Evolutionary conservation across 2,797 vertebrate species (phyloP).

Genomic region (Amazonetta brasiliensis): DNA sequence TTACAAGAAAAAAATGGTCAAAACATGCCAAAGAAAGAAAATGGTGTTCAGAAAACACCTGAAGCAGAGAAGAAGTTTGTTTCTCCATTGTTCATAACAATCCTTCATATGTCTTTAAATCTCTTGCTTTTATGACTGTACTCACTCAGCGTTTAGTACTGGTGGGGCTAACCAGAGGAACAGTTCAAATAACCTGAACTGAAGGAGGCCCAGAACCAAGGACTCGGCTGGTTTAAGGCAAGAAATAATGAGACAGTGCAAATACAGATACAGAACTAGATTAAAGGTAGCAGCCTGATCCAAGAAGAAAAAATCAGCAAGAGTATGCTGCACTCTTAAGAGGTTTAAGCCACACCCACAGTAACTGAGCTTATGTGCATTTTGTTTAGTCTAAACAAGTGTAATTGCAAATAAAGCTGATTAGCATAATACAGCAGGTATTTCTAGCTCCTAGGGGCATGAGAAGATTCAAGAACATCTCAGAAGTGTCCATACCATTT

Average conservation of each 20-base stretch:
- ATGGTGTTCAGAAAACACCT: not conserved
- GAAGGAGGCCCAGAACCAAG: not conserved
- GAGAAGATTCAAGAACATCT: not conserved
- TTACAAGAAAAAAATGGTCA: not conserved
- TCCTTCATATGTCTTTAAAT: not conserved
- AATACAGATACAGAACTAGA: not conserved
- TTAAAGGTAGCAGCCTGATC: not conserved
- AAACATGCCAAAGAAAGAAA: not conserved
- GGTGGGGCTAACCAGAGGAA: not conserved
- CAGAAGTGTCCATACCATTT: not conserved
- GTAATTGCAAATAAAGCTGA: not conserved
- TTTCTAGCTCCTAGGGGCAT: not conserved
- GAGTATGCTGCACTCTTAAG: not conserved
- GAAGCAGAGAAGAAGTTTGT: not conserved
- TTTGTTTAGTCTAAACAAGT: not conserved
- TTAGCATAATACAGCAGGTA: not conserved
- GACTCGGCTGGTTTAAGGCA: not conserved
- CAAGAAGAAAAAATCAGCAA: not conserved
- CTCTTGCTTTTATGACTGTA: not conserved
- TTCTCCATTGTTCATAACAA: not conserved
- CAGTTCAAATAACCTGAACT: not conserved
- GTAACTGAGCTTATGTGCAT: not conserved
- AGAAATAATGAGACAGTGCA: not conserved
- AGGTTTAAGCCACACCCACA: not conserved
- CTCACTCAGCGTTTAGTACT: not conserved